Conservation (phyloP, 2,888 invertebrate species). For the Limnephilus lunatus region DNA sequence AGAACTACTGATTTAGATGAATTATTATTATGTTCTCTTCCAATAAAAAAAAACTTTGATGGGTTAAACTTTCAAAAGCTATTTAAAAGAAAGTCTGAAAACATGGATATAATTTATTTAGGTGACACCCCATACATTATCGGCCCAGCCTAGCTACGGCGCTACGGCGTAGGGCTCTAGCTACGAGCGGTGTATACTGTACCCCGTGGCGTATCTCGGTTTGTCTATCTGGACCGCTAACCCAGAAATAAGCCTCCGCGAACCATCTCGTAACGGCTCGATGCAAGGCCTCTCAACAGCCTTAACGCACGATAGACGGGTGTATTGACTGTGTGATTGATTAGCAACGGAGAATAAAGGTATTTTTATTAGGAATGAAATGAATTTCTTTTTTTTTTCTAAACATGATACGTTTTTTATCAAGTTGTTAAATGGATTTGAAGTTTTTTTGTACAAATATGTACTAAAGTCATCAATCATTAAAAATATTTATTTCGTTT, state of each 20-base stretch:
- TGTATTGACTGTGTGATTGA: not conserved
- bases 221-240: constrained; percentile 38
- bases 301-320: not conserved
- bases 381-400: not conserved
- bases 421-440: not conserved
- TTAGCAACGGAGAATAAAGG: not conserved
- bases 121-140: not conserved
- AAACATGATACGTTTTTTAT: not conserved
- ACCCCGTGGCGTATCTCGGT: constrained; percentile 24
- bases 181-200: not conserved
- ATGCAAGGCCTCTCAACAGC: not conserved
- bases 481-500: too few species aligned
- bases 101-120: too few species aligned
- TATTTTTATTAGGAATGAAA: not conserved
- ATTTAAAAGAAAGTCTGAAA: too few species aligned
- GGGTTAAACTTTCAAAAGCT: too few species aligned
- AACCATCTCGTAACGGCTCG: not conserved
- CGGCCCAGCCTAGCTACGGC: not conserved
- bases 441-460: not conserved
- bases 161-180: not conserved
- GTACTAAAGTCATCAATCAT: too few species aligned
- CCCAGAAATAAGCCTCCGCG: constrained; percentile 4
- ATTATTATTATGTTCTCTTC: too few species aligned
- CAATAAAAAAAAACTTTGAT: too few species aligned
- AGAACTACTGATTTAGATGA: too few species aligned